Conservation (phyloP, 2,888 invertebrate species). For the Ditula angustiorana region DNA sequence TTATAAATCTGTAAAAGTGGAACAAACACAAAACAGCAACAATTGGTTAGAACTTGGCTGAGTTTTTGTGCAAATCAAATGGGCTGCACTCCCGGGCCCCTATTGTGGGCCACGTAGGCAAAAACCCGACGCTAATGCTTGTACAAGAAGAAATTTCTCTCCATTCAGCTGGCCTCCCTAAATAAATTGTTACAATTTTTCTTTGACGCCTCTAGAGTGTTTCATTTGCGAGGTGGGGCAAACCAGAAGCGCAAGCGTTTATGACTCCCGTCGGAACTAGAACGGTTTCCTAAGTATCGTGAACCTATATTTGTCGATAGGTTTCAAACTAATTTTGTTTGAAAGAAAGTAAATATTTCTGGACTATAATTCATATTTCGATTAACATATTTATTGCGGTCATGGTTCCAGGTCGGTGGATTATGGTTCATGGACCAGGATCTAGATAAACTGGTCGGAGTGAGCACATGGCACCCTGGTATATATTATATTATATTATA, state of each 20-base stretch:
- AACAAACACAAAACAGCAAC: neutral
- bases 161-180: slow-evolving; percentile 59
- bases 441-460: too few relatives aligned
- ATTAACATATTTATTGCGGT: too few relatives aligned
- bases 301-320: too few relatives aligned
- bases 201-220: slow-evolving; percentile 77
- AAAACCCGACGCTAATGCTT: slow-evolving; percentile 56
- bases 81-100: slow-evolving; percentile 11
- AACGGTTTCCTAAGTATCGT: neutral
- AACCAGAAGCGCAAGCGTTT: slow-evolving; percentile 43
- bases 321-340: too few relatives aligned
- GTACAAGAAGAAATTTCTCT: slow-evolving; percentile 65
- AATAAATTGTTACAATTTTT: slow-evolving; percentile 82
- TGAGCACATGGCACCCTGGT: too few relatives aligned
- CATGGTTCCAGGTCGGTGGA: too few relatives aligned
- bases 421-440: too few relatives aligned
- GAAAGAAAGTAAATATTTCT: too few relatives aligned
- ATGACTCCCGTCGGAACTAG: neutral
- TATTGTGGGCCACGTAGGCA: slow-evolving; percentile 5
- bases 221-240: slow-evolving; percentile 56
- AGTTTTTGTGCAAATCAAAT: slow-evolving; percentile 22
- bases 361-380: too few relatives aligned
- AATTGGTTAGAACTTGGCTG: slow-evolving; percentile 1
- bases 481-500: too few relatives aligned
- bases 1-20: neutral